Evolutionary conservation across 2,113 vertebrate genomes (phyloP), one percentile per base, ranked within the genome.

Genomic region (Sarotherodon lohbergeri): DNA sequence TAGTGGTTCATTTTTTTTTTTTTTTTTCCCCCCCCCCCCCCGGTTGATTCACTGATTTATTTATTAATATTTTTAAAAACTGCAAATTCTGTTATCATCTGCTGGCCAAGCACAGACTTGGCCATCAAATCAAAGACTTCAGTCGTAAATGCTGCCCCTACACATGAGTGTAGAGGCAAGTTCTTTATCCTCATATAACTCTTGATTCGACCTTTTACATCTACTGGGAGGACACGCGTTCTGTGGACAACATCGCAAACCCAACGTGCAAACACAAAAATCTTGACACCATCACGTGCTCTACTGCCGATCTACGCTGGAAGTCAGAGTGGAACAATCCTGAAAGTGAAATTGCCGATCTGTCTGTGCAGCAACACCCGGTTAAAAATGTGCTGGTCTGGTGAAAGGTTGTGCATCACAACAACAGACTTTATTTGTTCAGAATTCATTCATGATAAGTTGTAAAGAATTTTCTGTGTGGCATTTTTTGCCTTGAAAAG

Each of bases 1-100:
- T n/a, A n/a, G n/a, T n/a, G n/a, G n/a, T n/a, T n/a, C n/a, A n/a
- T n/a, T n/a, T n/a, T n/a, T n/a, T n/a, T n/a, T n/a, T n/a, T n/a
- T n/a, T n/a, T n/a, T n/a, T n/a, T n/a, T n/a, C 22, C 22, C 22
- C 22, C 22, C 9, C n/a, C n/a, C 36, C 36, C 66, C 92, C 88
- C 80, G 78, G 39, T 93, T 80, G 83, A 95, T 90, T 85, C 88
- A 93, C 82, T 22, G 88, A 80, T 89, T 83, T 82, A 81, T 57
- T 76, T 79, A 41, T 68, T 34, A 68, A 68, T 68, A 41, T 76
- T 78, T 91, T 82, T 52, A 50, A 86, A 90, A 71, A 50, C 84
- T 54, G 24, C 86, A 76, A 86, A 90, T 89, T 93, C 92, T 90
- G 91, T 68, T 81, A 46, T 89, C 91, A 46, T 89, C 94, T 86